Conservation (phyloP, 2,797 vertebrate species). For the Mycteria americana region DNA sequence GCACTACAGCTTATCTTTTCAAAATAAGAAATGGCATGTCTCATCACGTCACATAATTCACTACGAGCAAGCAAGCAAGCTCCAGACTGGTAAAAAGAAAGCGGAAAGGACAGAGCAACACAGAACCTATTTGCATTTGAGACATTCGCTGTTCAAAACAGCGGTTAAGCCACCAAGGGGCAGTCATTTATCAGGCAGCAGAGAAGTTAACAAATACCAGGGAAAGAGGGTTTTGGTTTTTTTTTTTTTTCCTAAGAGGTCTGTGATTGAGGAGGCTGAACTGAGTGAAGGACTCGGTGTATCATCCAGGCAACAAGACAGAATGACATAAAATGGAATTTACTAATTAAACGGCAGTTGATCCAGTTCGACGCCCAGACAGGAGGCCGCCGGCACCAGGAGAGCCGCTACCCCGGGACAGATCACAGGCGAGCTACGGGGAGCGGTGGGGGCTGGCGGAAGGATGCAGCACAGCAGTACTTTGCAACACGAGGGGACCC, state of each 20-base stretch:
- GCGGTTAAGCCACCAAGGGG: rapidly evolving
- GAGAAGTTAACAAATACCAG: not conserved
- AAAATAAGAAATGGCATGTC: not conserved
- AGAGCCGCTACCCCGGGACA: not conserved
- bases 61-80: not conserved
- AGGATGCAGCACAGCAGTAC: not conserved
- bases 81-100: not conserved
- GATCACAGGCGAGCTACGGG: rapidly evolving
- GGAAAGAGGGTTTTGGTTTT: not conserved
- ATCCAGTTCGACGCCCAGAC: not conserved
- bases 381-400: not conserved
- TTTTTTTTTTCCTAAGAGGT: not conserved
- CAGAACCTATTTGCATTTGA: not conserved
- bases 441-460: rapidly evolving
- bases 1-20: not conserved
- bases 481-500: not conserved
- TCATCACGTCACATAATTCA: not conserved
- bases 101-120: not conserved
- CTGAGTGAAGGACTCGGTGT: not conserved
- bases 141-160: not conserved
- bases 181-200: not conserved
- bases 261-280: not conserved
- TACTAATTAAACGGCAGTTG: not conserved
- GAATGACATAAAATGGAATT: not conserved
- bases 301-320: not conserved